A percentile compares a stretch with the other conserved stretches of the same genome.
These are phyloP conservation scores for Chouioia cunea DNA, from an alignment of 2,888 invertebrate species.

Conservation along the genomic window DNA sequence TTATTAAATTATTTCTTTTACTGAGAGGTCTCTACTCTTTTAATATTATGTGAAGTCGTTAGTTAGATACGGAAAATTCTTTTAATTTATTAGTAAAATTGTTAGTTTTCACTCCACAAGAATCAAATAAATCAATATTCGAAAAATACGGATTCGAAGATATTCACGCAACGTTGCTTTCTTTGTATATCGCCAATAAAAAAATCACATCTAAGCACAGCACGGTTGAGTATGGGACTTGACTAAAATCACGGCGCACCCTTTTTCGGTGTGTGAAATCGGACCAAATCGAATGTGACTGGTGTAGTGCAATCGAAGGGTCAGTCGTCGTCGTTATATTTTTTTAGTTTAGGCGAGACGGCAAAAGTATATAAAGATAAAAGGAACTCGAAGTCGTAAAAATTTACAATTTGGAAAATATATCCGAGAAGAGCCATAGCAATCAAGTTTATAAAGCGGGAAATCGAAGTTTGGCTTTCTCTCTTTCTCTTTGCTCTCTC, in stretches of 20 bases:
- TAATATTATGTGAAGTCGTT: neutral
- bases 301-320: slow-evolving; percentile 18
- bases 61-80: too few relatives aligned
- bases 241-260: too few relatives aligned
- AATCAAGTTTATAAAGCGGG: slow-evolving; percentile 68
- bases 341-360: neutral
- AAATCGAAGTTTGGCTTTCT: slow-evolving; percentile 61
- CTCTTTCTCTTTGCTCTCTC: neutral
- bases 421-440: slow-evolving; percentile 53
- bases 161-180: too few relatives aligned
- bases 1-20: too few relatives aligned
- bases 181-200: slow-evolving; percentile 23
- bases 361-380: slow-evolving; percentile 10
- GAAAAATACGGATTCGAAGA: too few relatives aligned
- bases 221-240: too few relatives aligned
- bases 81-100: neutral
- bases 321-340: slow-evolving; percentile 16
- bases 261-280: slow-evolving; percentile 58
- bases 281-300: slow-evolving; percentile 62
- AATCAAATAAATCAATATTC: too few relatives aligned
- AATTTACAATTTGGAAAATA: slow-evolving; percentile 70
- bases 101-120: too few relatives aligned
- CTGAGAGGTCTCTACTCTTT: neutral
- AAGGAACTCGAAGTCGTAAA: slow-evolving; percentile 61
- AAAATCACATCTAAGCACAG: too few relatives aligned